These are phyloP conservation scores for Trichonephila inaurata DNA, from an alignment of 1,140 invertebrate genomes.

Conservation along the genomic window DNA sequence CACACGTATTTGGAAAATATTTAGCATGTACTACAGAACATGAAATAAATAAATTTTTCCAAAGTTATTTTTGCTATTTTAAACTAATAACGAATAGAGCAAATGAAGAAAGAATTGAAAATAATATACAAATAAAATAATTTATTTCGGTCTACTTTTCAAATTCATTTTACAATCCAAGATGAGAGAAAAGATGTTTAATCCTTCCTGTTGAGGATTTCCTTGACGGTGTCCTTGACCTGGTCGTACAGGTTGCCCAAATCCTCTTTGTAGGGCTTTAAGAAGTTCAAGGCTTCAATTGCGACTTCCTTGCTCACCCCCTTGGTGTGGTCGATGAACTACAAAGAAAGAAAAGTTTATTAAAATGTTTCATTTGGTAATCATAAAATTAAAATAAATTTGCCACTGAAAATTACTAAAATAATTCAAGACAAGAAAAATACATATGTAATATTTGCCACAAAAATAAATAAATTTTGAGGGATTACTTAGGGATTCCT, in stretches of 20 bases:
- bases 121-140: neutral
- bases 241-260: slow-evolving; percentile 72
- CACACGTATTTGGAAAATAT: too few species aligned
- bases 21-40: too few species aligned
- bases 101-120: neutral
- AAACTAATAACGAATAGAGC: neutral
- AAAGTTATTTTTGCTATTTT: too few species aligned
- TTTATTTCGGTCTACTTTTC: neutral
- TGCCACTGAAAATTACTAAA: too few species aligned
- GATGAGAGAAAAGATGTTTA: slow-evolving; percentile 6
- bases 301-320: slow-evolving; percentile 71
- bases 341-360: neutral
- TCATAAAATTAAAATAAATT: too few species aligned
- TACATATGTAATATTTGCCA: too few species aligned
- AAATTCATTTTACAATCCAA: neutral
- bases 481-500: too few species aligned
- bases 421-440: too few species aligned
- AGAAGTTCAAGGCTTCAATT: slow-evolving; percentile 69
- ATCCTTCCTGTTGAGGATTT: slow-evolving; percentile 62
- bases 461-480: too few species aligned
- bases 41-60: too few species aligned
- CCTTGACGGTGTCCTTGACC: slow-evolving; percentile 69
- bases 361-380: too few species aligned
- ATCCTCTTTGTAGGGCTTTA: slow-evolving; percentile 75
- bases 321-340: slow-evolving; percentile 75